Percentiles rank a stretch among this genome's conserved stretches.
These are phyloP conservation scores for Turritopsis rubra DNA, from an alignment of 30 jellyfish, hydroid and myxozoan genomes.

Conservation along the genomic window DNA sequence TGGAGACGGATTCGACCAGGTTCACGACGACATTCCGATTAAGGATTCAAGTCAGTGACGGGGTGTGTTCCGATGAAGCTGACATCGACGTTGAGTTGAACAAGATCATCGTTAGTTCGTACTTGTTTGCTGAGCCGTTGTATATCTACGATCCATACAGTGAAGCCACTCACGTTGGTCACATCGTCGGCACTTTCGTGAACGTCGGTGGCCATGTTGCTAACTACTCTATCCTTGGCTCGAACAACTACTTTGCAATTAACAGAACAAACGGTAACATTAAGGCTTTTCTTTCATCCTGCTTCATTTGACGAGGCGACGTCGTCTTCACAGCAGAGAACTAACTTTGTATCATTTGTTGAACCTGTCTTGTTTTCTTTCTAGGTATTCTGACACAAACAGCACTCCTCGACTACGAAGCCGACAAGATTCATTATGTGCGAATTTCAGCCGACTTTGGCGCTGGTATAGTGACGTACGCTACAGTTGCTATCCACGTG, in stretches of 20 bases:
- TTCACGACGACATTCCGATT: conserved; percentile 38
- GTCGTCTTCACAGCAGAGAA: too few species aligned
- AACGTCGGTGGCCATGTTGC: conserved; percentile 51
- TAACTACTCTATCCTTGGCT: conserved; percentile 43
- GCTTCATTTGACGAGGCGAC: too few species aligned
- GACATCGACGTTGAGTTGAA: conserved; percentile 26
- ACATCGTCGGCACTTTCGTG: conserved; percentile 31
- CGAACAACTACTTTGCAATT: conserved; percentile 39
- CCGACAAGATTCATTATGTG: conserved; percentile 4
- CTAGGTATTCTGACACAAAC: conserved; percentile 25
- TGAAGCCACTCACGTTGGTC: conserved; percentile 42
- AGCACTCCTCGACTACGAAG: conserved; percentile 49
- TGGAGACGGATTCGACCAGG: neutral
- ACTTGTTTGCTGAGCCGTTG: conserved; percentile 43
- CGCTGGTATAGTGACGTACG: conserved; percentile 15
- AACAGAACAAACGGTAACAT: conserved; percentile 70
- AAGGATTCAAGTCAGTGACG: conserved; percentile 59
- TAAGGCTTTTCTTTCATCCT: neutral
- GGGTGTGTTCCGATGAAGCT: conserved; percentile 53
- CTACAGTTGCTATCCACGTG: conserved; percentile 40
- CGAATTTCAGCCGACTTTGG: conserved; percentile 20
- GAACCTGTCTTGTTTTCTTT: neutral
- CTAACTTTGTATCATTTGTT: too few species aligned
- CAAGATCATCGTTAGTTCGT: conserved; percentile 17
- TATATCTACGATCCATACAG: conserved; percentile 19